These are phyloP conservation scores for Cliona cf. orientalis DNA, from an alignment of 37 sponge, comb jelly and placozoan genomes.

Conservation along the genomic window DNA sequence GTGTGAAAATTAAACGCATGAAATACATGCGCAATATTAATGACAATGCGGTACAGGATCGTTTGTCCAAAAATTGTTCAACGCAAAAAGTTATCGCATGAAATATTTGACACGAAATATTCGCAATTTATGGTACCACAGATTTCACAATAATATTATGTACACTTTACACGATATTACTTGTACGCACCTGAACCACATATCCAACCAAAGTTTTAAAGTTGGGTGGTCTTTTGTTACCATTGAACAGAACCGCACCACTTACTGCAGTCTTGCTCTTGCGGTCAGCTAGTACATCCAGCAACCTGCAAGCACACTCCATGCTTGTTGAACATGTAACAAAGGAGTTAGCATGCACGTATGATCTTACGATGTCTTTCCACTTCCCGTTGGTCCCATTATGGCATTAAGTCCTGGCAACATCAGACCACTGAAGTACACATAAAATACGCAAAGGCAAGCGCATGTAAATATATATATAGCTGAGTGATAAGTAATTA, in stretches of 20 bases:
- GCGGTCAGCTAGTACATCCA: slow-evolving; percentile 77
- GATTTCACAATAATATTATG: too few relatives aligned
- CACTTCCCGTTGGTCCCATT: slow-evolving; percentile 48
- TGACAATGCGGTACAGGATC: too few relatives aligned
- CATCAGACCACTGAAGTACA: slow-evolving; percentile 22
- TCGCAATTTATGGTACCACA: too few relatives aligned
- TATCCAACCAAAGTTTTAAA: slow-evolving; percentile 72
- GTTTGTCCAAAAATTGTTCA: too few relatives aligned
- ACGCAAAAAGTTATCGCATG: too few relatives aligned
- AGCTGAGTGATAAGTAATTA: background rate
- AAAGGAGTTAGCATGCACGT: too few relatives aligned
- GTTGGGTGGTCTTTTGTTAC: slow-evolving; percentile 52
- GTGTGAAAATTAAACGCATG: too few relatives aligned
- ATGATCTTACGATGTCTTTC: slow-evolving; percentile 44
- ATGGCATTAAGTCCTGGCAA: slow-evolving; percentile 37
- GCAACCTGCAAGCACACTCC: slow-evolving; percentile 35
- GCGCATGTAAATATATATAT: background rate
- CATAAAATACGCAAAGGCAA: background rate
- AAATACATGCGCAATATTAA: too few relatives aligned
- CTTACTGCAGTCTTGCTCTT: slow-evolving; percentile 24
- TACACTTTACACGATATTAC: background rate
- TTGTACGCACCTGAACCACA: slow-evolving; percentile 61
- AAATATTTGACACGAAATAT: too few relatives aligned
- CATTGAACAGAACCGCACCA: slow-evolving; percentile 69
- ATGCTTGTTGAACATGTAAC: too few relatives aligned